These are phyloP conservation scores for Itoplectis maculator DNA, from an alignment of 2,888 invertebrate species.

Conservation along the genomic window DNA sequence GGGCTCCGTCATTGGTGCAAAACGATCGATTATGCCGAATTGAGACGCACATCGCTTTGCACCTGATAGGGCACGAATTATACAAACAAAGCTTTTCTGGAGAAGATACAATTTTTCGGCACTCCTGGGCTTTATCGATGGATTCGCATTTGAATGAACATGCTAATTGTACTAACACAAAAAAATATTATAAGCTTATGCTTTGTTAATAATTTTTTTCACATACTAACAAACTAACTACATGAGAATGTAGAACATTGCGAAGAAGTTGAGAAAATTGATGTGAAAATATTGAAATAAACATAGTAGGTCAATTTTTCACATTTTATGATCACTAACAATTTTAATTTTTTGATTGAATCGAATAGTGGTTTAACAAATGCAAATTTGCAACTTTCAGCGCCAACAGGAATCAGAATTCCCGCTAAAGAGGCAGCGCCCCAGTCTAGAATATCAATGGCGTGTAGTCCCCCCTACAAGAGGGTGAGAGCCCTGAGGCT, in stretches of 20 bases:
- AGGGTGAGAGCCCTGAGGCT: constrained; percentile 88
- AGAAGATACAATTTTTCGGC: background rate
- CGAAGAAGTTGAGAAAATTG: constrained; percentile 32
- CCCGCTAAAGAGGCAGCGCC: constrained; percentile 75
- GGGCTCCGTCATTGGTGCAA: background rate
- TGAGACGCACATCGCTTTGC: constrained; percentile 53
- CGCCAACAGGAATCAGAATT: constrained; percentile 76
- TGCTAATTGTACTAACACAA: background rate
- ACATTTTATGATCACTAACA: constrained; percentile 54
- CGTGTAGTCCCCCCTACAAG: constrained; percentile 87
- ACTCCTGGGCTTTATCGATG: background rate
- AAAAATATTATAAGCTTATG: background rate
- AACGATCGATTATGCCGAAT: constrained; percentile 52
- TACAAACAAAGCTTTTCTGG: background rate
- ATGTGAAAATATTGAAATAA: constrained; percentile 71
- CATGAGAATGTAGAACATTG: background rate
- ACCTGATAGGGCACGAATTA: background rate
- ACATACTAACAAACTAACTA: too few relatives aligned
- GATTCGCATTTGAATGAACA: background rate
- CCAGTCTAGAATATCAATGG: constrained; percentile 77
- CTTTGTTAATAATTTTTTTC: background rate
- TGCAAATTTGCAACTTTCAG: constrained; percentile 66
- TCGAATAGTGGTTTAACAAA: background rate
- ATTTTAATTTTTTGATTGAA: background rate
- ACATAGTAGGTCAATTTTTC: constrained; percentile 69